Conservation (phyloP, 1,140 invertebrate genomes). For the Drosophila tristis region DNA sequence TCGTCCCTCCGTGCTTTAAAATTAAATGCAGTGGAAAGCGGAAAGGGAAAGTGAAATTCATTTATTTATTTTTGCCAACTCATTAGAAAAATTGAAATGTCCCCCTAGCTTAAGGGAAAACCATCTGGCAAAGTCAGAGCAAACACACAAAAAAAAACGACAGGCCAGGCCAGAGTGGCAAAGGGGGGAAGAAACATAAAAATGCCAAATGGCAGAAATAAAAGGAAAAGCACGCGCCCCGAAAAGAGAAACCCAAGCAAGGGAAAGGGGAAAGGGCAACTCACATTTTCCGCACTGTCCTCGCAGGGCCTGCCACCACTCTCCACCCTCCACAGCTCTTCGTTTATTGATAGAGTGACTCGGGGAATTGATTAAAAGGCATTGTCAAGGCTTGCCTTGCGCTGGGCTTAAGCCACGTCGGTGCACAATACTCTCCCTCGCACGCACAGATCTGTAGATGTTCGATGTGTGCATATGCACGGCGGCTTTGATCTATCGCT, state of each 20-base stretch:
- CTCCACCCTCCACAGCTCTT: neutral
- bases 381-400: slow-evolving; percentile 50
- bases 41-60: neutral
- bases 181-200: slow-evolving; percentile 14
- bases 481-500: slow-evolving; percentile 68
- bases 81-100: slow-evolving; percentile 72
- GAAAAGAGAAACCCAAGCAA: slow-evolving; percentile 16
- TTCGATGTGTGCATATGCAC: slow-evolving; percentile 24
- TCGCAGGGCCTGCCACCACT: slow-evolving; percentile 38
- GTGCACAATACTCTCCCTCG: slow-evolving; percentile 33
- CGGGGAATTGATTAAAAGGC: slow-evolving; percentile 77
- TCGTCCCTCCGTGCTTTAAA: slow-evolving; percentile 19
- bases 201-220: slow-evolving; percentile 33
- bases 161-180: slow-evolving; percentile 14
- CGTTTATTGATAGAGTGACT: slow-evolving; percentile 66
- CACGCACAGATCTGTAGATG: slow-evolving; percentile 3
- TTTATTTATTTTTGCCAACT: slow-evolving; percentile 47
- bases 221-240: slow-evolving; percentile 55
- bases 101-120: slow-evolving; percentile 14
- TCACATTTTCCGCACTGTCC: slow-evolving; percentile 61
- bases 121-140: slow-evolving; percentile 18
- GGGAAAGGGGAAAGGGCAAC: slow-evolving; percentile 60
- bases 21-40: neutral
- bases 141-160: slow-evolving; percentile 14
- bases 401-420: slow-evolving; percentile 56